Percentiles rank a stretch among this genome's conserved stretches.
Conservation (phyloP, 2,888 invertebrate species). For the Amiota mariae region DNA sequence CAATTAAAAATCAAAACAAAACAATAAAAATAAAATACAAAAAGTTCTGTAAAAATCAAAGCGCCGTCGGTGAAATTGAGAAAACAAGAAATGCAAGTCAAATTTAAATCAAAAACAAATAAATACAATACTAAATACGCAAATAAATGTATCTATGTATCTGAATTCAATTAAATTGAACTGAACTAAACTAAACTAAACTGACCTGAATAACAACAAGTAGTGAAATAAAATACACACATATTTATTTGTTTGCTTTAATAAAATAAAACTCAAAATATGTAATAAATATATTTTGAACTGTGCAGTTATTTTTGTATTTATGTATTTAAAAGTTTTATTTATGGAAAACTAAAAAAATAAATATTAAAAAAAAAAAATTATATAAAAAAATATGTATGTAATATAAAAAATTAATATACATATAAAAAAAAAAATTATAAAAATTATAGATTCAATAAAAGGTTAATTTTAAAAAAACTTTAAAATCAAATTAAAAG, state of each 20-base stretch:
- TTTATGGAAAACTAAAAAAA: too few species aligned
- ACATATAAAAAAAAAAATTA: too few species aligned
- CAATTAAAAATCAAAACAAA: too few species aligned
- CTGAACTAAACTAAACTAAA: not conserved
- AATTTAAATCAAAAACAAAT: not conserved
- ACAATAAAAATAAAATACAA: not conserved
- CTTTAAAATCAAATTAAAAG: too few species aligned
- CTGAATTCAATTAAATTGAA: not conserved
- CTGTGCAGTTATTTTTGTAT: too few species aligned
- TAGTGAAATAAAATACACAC: too few species aligned
- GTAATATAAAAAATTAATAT: too few species aligned
- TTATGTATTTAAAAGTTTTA: too few species aligned
- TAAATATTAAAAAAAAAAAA: too few species aligned
- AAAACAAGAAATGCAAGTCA: not conserved
- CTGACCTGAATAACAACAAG: not conserved
- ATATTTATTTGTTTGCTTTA: not conserved
- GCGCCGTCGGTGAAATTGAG: constrained; percentile 18
- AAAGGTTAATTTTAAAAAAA: too few species aligned
- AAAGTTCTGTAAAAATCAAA: constrained; percentile 10
- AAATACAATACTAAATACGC: not conserved
- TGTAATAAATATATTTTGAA: not conserved
- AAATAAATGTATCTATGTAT: not conserved
- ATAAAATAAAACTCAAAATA: not conserved
- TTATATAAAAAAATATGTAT: too few species aligned
- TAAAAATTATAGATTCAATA: too few species aligned